phyloP scores from a whole-genome alignment of 2,888 invertebrate genomes.

The Scaptomyza polygonia region DNA sequence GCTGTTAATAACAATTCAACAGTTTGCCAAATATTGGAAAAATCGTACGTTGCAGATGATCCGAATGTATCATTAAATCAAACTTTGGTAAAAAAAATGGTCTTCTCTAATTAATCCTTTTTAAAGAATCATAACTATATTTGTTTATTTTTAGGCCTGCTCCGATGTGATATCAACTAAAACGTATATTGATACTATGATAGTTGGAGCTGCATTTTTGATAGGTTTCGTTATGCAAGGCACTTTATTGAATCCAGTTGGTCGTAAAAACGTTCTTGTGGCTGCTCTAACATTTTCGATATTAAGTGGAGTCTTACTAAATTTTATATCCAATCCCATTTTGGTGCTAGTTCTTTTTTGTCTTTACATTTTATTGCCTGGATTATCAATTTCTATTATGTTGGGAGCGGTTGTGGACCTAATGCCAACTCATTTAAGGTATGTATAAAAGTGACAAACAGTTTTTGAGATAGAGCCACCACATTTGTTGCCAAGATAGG shows the following conservation, averaged over 20 bases:
- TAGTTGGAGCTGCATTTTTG: constrained; percentile 79
- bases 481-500: too few species aligned
- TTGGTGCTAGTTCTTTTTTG: constrained; percentile 79
- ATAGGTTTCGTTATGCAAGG: constrained; percentile 81
- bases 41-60: constrained; percentile 47
- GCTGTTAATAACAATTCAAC: constrained; percentile 46
- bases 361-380: constrained; percentile 78
- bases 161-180: constrained; percentile 71
- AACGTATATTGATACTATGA: constrained; percentile 80
- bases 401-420: constrained; percentile 80
- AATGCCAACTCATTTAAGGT: constrained; percentile 80
- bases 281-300: constrained; percentile 65
- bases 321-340: constrained; percentile 69
- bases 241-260: constrained; percentile 77
- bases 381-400: constrained; percentile 79
- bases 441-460: neutral
- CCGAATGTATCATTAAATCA: constrained; percentile 16
- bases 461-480: too few species aligned
- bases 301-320: constrained; percentile 77
- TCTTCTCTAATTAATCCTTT: neutral
- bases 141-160: constrained; percentile 66
- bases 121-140: neutral
- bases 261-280: constrained; percentile 78
- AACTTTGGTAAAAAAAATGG: constrained; percentile 35
- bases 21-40: constrained; percentile 73